Base-by-base conservation (phyloP, 2,888 invertebrate species). In the Chloromyia formosa region DNA sequence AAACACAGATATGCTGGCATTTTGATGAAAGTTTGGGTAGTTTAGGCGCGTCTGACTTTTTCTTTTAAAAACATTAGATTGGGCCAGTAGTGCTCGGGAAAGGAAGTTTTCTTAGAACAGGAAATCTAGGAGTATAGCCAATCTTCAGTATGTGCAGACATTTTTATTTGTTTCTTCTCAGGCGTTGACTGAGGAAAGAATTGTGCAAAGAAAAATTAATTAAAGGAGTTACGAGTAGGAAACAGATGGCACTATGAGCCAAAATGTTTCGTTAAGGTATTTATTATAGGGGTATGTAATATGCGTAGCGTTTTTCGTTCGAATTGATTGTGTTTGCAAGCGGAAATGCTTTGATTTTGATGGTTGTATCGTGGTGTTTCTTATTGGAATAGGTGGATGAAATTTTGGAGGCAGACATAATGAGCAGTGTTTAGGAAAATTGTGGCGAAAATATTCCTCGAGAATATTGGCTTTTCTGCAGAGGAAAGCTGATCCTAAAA, bases 151-250 rank as follows among this genome's bases (percentile, higher is more conserved):
- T 35, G 69, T 56, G 58, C 71, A n/a, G 69, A 71, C 22, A 71
- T n/a, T 71, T 71, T 71, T 71, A 71, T 58, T 56, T 71, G 71
- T 56, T 71, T 71, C 14, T 40, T 14, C 54, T 40, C 18, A 40
- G 56, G 20, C 56, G 58, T 10, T 35, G 27, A 56, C 40, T 27
- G 23, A 56, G 14, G 42, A 14, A 16, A 10, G 12, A 58, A 20
- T 42, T 35, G 40, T 22, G 58, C 58, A 56, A 71, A 58, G 40
- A 56, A 58, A 71, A 71, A 56, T 71, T 18, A 56, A 35, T 56
- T n/a, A 71, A 71, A 27, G 27, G 2, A 35, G 56, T n/a, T 45
- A 66, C 20, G n/a, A n/a, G n/a, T n/a, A n/a, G n/a, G 71, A 58
- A 58, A 40, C 58, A 56, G 71, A 71, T 56, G 42, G 58, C 71